phyloP scores from a whole-genome alignment of 1,140 invertebrate genomes.

The Copidosoma floridanum region DNA sequence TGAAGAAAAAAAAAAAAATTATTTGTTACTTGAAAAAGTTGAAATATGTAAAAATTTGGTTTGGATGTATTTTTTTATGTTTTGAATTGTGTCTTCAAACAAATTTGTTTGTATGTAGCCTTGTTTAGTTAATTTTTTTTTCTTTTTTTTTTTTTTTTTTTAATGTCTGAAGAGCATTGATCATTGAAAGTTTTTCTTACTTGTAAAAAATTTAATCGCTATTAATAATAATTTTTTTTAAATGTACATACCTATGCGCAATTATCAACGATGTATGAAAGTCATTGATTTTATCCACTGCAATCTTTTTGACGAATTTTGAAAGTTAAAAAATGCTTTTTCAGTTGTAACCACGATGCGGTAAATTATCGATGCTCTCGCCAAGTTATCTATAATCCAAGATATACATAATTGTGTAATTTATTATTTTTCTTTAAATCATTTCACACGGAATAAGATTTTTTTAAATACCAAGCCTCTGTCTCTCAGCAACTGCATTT shows the following conservation, averaged over 20 bases:
- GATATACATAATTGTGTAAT: no score
- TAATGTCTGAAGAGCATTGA: conserved; percentile 22
- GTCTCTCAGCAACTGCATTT: conserved; percentile 5
- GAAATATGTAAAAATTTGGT: conserved; percentile 25
- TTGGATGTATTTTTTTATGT: conserved; percentile 22
- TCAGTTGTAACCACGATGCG: background rate
- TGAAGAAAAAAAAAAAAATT: no score
- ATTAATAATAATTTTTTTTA: conserved; percentile 8
- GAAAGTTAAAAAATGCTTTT: background rate
- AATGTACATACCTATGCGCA: conserved; percentile 21
- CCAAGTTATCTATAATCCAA: background rate
- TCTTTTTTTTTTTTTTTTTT: no score
- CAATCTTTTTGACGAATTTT: no score
- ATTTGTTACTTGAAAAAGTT: conserved; percentile 31
- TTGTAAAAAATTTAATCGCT: conserved; percentile 21
- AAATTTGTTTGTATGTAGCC: conserved; percentile 17
- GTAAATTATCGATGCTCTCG: conserved; percentile 12
- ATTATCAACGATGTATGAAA: no score
- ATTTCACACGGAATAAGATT: no score
- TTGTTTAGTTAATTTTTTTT: no score
- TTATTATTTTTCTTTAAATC: no score
- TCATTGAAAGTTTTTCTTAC: conserved; percentile 10
- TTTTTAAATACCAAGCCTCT: no score
- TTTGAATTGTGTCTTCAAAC: conserved; percentile 20
- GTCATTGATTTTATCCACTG: no score